Evolutionary conservation across 2,113 vertebrate genomes (phyloP).

Genomic region (Nicator chloris): DNA sequence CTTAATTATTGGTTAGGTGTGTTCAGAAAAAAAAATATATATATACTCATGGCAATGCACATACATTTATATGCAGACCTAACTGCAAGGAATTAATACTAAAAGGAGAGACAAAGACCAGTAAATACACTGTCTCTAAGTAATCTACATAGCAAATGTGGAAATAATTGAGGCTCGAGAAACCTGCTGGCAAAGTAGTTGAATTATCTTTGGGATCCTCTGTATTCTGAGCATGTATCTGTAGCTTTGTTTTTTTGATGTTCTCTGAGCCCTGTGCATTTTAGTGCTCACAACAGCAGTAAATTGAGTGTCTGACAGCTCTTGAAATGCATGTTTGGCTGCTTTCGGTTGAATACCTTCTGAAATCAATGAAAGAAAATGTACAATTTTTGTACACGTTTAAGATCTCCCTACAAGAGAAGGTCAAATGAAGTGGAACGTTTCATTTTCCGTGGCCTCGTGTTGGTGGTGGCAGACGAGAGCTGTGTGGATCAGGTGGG

Average conservation of each 20-base stretch:
- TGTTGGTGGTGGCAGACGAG: not conserved
- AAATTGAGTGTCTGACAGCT: conserved; percentile 61
- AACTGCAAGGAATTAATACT: not conserved
- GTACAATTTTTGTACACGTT: conserved; percentile 43
- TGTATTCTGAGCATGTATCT: conserved; percentile 15
- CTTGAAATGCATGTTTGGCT: conserved; percentile 34
- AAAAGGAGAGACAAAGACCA: not conserved
- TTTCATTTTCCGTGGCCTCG: not conserved
- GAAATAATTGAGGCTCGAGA: not conserved
- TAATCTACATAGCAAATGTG: not conserved
- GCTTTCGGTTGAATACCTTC: conserved; percentile 45
- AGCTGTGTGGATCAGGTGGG: not conserved
- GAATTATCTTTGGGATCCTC: not conserved
- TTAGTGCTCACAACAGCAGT: conserved; percentile 22
- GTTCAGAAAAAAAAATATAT: not conserved
- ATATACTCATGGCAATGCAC: not conserved
- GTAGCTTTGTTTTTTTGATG: conserved; percentile 29
- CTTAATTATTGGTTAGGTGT: not conserved
- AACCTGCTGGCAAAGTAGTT: not conserved
- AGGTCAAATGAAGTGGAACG: conserved; percentile 61
- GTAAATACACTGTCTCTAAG: not conserved
- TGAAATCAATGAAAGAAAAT: conserved; percentile 55
- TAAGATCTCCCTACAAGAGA: conserved; percentile 57
- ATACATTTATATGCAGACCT: not conserved
- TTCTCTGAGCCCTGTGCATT: not conserved